Evolutionary conservation across 2,797 vertebrate species (phyloP).

Genomic region (Pipistrellus kuhlii): DNA sequence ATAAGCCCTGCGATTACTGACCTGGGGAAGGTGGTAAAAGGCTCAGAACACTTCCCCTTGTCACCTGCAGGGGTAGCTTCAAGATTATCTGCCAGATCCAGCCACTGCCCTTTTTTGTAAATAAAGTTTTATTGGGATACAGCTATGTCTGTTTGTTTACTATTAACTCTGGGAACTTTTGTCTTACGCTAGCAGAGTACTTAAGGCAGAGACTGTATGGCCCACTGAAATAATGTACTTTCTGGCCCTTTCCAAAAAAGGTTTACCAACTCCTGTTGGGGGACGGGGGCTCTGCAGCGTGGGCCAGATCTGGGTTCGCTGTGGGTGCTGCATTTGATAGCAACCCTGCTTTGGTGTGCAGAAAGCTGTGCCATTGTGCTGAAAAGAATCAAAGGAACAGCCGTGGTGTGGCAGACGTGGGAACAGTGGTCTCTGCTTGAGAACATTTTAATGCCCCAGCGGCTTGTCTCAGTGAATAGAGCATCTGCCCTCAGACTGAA

Average conservation of each 20-base stretch:
- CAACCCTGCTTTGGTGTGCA: background rate
- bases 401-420: background rate
- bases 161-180: background rate
- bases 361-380: background rate
- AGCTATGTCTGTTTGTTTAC: background rate
- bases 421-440: background rate
- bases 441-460: background rate
- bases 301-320: background rate
- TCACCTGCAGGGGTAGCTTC: background rate
- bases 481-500: too few species aligned
- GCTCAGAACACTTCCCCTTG: background rate
- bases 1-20: background rate
- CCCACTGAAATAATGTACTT: background rate
- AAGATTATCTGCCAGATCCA: background rate
- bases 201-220: background rate
- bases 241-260: background rate
- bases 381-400: background rate
- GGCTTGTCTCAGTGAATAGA: too few species aligned
- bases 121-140: slow-evolving; percentile 3
- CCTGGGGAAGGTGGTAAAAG: background rate
- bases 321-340: background rate
- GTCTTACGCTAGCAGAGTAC: background rate
- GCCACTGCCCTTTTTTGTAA: background rate
- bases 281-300: background rate
- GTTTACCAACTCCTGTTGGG: background rate